phyloP scores from a whole-genome alignment of 2,797 vertebrate species.

The Gallinago solitaria region DNA sequence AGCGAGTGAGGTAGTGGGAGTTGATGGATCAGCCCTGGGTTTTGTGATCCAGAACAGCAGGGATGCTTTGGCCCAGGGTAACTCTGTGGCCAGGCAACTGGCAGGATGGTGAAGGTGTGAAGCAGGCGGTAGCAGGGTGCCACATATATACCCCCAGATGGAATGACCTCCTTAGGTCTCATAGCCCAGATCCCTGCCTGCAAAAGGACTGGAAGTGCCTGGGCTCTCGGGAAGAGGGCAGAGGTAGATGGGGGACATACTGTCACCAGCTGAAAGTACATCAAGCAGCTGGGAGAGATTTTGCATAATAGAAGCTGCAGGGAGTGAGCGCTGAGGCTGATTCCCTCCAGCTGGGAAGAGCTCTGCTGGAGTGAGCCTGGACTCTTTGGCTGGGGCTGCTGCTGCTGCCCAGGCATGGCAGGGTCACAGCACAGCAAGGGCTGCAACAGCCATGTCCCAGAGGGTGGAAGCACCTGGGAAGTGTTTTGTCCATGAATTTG shows the following conservation, averaged over 20 bases:
- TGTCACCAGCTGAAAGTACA: not conserved
- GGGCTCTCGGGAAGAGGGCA: not conserved
- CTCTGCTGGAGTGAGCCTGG: not conserved
- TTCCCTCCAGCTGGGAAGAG: not conserved
- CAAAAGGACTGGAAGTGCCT: not conserved
- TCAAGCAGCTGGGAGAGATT: not conserved
- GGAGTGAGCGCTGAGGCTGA: not conserved
- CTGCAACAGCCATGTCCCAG: not conserved
- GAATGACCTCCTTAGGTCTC: not conserved
- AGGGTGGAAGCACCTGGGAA: not conserved
- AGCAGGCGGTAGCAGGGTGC: not conserved
- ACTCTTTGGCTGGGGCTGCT: not conserved
- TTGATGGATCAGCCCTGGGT: not conserved
- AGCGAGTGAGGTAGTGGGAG: not conserved
- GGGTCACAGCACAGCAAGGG: not conserved
- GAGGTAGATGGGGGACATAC: not conserved
- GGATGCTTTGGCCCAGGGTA: not conserved
- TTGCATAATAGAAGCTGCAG: not conserved
- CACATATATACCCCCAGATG: rapidly evolving
- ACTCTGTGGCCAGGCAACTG: not conserved
- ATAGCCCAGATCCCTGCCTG: not conserved
- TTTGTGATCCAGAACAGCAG: not conserved
- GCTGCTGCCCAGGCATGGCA: not conserved
- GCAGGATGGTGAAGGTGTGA: not conserved
- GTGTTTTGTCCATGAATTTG: not conserved